Conservation (phyloP, 1,140 invertebrate species). For the Lethrus apterus region DNA sequence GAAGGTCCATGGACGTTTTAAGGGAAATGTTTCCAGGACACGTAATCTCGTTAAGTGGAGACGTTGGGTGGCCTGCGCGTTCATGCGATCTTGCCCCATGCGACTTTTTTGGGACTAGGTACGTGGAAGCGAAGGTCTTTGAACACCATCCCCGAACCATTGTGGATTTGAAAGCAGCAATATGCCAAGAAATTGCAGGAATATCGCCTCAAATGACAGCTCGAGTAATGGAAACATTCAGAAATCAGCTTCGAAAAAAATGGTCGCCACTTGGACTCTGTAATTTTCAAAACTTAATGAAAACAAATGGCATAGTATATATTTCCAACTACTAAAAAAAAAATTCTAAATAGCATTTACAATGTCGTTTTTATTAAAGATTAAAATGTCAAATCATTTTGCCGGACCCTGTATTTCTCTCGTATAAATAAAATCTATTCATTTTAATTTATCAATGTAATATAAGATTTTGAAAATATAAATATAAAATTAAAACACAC, state of each 20-base stretch:
- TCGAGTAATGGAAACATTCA: constrained; percentile 1
- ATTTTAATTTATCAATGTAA: too few relatives aligned
- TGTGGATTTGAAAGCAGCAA: constrained; percentile 7
- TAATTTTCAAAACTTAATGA: constrained; percentile 7
- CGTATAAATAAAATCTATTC: too few relatives aligned
- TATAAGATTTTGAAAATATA: too few relatives aligned
- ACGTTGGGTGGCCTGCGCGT: constrained; percentile 16
- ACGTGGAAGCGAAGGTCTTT: too few relatives aligned
- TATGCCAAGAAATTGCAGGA: too few relatives aligned
- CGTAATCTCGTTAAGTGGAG: constrained; percentile 3
- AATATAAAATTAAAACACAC: too few relatives aligned
- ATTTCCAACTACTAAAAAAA: constrained; percentile 6
- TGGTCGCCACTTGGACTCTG: constrained; percentile 8
- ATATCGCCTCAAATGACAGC: too few relatives aligned
- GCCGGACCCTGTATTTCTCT: constrained; percentile 11
- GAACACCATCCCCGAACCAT: constrained; percentile 8
- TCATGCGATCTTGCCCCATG: constrained; percentile 13
- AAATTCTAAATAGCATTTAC: constrained; percentile 9
- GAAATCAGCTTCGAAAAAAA: not conserved
- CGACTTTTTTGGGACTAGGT: not conserved
- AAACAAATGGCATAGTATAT: constrained; percentile 1
- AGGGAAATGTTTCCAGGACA: constrained; percentile 10
- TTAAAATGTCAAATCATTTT: constrained; percentile 12
- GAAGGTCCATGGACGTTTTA: constrained; percentile 2
- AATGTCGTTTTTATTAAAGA: constrained; percentile 10